Evolutionary conservation across 2,888 invertebrate species (phyloP).

Genomic region (Pyrrhosoma nymphula): DNA sequence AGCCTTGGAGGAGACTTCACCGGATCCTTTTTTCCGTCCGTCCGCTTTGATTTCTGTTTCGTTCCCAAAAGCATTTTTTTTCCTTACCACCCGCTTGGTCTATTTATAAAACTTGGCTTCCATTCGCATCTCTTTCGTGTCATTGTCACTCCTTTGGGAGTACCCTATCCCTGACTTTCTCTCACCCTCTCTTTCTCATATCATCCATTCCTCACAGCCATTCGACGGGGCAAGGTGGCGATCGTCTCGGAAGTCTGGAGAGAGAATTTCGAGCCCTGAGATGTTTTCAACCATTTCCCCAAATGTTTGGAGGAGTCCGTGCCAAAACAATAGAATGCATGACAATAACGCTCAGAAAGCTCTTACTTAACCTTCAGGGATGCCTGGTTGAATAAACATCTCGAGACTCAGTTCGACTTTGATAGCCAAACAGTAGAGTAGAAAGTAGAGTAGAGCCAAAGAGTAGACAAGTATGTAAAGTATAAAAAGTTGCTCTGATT

Average conservation of each 20-base stretch:
- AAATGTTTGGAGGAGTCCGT: not conserved
- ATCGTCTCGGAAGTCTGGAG: not conserved
- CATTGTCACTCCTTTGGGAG: not conserved
- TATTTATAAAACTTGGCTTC: not conserved
- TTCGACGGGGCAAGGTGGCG: not conserved
- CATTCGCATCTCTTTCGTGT: not conserved
- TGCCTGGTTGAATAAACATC: not conserved
- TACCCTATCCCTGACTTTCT: not conserved
- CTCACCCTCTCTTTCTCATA: not conserved
- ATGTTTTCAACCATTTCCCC: not conserved
- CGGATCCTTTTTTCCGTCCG: not conserved
- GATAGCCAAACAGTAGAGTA: no score
- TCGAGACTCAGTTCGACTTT: no score
- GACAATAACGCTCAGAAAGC: not conserved
- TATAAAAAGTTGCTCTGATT: no score
- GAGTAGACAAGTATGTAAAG: no score
- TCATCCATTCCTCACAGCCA: no score
- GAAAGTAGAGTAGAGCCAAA: no score
- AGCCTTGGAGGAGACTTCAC: not conserved
- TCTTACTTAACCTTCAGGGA: not conserved
- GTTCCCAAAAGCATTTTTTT: not conserved
- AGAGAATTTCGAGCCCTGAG: not conserved
- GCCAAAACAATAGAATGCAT: not conserved
- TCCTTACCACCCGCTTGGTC: not conserved
- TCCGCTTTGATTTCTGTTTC: constrained; percentile 17